A percentile compares a stretch with the other conserved stretches of the same genome.
phyloP scores from a whole-genome alignment of 2,888 invertebrate species.

The Metallyticus violacea region DNA sequence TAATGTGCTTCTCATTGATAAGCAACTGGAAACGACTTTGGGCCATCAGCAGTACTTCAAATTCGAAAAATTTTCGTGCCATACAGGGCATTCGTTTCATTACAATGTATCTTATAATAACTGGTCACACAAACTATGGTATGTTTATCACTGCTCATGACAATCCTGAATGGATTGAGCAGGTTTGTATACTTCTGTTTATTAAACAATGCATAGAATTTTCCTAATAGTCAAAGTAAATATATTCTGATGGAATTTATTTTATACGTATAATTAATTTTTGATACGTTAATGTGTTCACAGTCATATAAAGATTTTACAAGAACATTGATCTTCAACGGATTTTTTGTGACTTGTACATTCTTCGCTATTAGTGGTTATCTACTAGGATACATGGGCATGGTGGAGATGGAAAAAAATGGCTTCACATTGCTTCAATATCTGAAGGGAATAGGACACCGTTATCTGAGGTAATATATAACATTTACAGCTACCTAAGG shows the following conservation, averaged over 20 bases:
- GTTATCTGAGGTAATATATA: background rate
- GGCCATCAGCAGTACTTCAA: background rate
- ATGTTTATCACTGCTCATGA: background rate
- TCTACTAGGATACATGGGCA: background rate
- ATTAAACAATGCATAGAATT: no score
- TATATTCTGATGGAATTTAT: background rate
- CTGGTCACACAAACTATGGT: background rate
- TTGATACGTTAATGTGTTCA: background rate
- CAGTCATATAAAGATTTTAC: background rate
- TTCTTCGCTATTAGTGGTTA: background rate
- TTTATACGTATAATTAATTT: background rate
- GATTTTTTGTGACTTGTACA: background rate
- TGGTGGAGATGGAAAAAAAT: background rate
- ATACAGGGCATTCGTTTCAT: background rate
- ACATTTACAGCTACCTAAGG: no score
- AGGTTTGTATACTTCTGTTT: background rate
- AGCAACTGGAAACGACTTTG: background rate
- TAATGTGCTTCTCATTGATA: background rate
- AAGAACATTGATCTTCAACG: background rate
- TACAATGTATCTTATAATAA: background rate
- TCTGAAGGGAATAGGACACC: background rate
- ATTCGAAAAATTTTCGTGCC: background rate
- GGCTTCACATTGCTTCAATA: background rate
- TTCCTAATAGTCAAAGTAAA: background rate
- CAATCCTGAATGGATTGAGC: background rate